Conservation (phyloP, 2,797 vertebrate genomes). For the Pseudomugil tenellus region DNA sequence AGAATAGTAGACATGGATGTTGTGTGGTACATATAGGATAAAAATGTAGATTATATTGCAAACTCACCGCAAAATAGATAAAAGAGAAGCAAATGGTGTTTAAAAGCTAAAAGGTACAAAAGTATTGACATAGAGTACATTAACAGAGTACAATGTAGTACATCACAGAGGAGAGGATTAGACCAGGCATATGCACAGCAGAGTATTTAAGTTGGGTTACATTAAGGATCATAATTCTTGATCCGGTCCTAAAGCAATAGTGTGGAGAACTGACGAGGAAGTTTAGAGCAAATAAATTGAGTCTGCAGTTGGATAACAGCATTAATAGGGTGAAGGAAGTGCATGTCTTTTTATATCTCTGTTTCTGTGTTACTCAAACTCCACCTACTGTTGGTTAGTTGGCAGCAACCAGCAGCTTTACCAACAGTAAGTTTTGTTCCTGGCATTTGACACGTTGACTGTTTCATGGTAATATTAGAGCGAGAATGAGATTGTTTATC, state of each 20-base stretch:
- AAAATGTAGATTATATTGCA: background rate
- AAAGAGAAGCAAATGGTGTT: background rate
- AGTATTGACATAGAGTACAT: background rate
- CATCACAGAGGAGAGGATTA: background rate
- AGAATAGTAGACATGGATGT: background rate
- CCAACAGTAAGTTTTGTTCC: conserved; percentile 23
- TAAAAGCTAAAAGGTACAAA: background rate
- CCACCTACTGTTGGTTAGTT: conserved; percentile 9
- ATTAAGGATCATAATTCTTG: background rate
- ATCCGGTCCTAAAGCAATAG: background rate
- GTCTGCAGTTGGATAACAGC: conserved; percentile 6
- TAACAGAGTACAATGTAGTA: background rate
- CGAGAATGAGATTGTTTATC: background rate
- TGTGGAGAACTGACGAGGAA: background rate
- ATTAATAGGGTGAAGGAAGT: conserved; percentile 20
- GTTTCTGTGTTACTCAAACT: conserved; percentile 26
- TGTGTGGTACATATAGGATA: background rate
- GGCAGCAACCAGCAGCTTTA: conserved; percentile 4
- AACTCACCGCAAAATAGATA: background rate
- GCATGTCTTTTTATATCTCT: conserved; percentile 36
- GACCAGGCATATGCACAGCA: background rate
- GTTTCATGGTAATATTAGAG: background rate
- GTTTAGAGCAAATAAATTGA: conserved; percentile 5
- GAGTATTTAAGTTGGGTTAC: background rate
- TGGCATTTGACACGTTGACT: conserved; percentile 14